phyloP scores from a whole-genome alignment of 2,113 vertebrate species.

The Paralichthys olivaceus region DNA sequence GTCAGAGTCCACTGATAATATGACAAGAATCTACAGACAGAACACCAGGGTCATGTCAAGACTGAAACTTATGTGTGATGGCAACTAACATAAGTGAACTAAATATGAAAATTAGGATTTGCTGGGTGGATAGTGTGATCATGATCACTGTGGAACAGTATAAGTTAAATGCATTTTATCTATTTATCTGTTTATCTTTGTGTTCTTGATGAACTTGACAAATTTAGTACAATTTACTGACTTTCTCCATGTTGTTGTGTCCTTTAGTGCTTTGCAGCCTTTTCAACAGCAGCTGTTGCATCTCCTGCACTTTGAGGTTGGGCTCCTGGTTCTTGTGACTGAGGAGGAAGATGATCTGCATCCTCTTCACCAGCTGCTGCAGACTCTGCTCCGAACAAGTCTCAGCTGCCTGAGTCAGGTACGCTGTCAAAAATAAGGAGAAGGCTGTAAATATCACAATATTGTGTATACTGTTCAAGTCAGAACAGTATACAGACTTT shows the following conservation, averaged over 20 bases:
- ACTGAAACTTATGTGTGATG: background rate
- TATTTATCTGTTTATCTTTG: background rate
- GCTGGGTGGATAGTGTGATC: background rate
- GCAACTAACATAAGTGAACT: background rate
- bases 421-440: constrained; percentile 77
- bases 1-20: constrained; percentile 70
- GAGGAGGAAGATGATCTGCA: constrained; percentile 87
- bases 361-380: constrained; percentile 84
- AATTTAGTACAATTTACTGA: constrained; percentile 30
- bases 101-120: background rate
- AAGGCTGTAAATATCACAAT: background rate
- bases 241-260: constrained; percentile 60
- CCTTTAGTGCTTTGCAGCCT: constrained; percentile 75
- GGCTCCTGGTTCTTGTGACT: constrained; percentile 82
- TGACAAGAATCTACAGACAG: constrained; percentile 78
- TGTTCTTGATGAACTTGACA: background rate
- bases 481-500: no score
- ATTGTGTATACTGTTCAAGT: no score
- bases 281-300: constrained; percentile 80
- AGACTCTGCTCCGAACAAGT: constrained; percentile 82
- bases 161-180: background rate
- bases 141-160: background rate
- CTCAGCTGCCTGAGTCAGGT: constrained; percentile 86
- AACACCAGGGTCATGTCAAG: background rate
- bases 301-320: constrained; percentile 84